Evolutionary conservation across 2,888 invertebrate genomes (phyloP).

Genomic region (Brachyopa scutellaris): DNA sequence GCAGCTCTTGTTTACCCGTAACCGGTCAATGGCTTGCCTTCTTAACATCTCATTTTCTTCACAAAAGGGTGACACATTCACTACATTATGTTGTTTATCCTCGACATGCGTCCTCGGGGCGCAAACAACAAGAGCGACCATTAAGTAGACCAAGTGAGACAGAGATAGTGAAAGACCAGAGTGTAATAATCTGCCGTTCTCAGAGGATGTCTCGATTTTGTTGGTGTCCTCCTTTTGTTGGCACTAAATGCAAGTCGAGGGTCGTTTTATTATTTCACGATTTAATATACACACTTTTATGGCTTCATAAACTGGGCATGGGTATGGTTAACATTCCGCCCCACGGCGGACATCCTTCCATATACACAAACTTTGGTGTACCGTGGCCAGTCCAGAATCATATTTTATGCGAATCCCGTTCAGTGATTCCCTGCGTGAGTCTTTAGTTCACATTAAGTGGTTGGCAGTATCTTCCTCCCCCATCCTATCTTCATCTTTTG

Average conservation of each 20-base stretch:
- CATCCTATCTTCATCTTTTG: conserved; percentile 16
- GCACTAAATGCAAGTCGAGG: conserved; percentile 66
- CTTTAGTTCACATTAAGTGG: conserved; percentile 67
- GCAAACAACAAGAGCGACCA: conserved; percentile 47
- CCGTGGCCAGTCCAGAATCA: conserved; percentile 45
- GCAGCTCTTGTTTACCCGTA: neutral
- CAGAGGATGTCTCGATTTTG: conserved; percentile 43
- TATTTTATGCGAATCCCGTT: conserved; percentile 70
- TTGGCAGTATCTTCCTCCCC: conserved; percentile 47
- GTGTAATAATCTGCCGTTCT: conserved; percentile 58
- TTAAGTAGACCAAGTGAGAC: conserved; percentile 24
- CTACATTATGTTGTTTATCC: conserved; percentile 24
- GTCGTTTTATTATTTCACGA: conserved; percentile 66
- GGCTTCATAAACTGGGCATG: conserved; percentile 68
- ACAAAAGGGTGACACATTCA: conserved; percentile 56
- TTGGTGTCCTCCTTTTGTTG: conserved; percentile 48
- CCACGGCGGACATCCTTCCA: conserved; percentile 21
- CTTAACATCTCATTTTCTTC: conserved; percentile 64
- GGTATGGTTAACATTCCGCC: conserved; percentile 48
- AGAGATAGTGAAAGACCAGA: conserved; percentile 16
- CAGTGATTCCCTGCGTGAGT: conserved; percentile 70
- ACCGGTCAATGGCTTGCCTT: conserved; percentile 39
- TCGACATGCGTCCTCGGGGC: conserved; percentile 49
- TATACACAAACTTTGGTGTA: neutral
- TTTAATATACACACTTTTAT: conserved; percentile 72